These are phyloP conservation scores for Pholis gunnellus DNA, from an alignment of 2,113 vertebrate species.

Conservation along the genomic window DNA sequence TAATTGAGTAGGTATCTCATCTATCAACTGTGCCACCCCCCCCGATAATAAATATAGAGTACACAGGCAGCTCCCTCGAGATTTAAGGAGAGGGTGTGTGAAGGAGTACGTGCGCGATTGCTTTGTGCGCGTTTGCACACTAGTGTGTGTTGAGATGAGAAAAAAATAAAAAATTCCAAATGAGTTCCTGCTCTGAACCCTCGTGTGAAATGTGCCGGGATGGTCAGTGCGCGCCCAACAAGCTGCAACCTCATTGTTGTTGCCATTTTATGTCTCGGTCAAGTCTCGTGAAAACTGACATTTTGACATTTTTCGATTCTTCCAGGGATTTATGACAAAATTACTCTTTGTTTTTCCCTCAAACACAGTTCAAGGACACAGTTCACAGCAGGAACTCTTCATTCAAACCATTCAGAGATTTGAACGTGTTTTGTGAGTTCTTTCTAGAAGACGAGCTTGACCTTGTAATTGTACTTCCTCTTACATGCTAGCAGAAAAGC, in stretches of 20 bases:
- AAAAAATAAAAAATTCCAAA: constrained; percentile 30
- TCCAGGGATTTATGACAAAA: background rate
- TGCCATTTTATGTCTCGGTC: background rate
- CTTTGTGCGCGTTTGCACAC: constrained; percentile 27
- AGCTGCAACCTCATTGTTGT: background rate
- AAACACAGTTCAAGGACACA: background rate
- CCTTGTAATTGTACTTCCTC: background rate
- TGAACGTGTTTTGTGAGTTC: background rate
- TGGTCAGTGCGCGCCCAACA: background rate
- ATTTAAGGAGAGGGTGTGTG: constrained; percentile 78
- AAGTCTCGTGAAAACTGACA: background rate
- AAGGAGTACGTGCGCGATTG: constrained; percentile 60
- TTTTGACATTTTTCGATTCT: background rate
- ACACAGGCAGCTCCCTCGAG: constrained; percentile 83
- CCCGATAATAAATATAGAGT: constrained; percentile 88
- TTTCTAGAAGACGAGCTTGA: background rate
- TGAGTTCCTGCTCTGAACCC: constrained; percentile 43
- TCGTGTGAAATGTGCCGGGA: background rate
- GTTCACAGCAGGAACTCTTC: background rate
- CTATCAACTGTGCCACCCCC: constrained; percentile 87
- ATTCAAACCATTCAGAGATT: background rate
- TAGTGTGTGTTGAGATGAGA: constrained; percentile 34
- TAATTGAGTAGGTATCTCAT: constrained; percentile 89
- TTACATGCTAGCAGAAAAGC: background rate
- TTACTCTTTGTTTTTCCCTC: background rate